Evolutionary conservation across 2,113 vertebrate genomes (phyloP), one percentile per base, ranked within the genome.

Genomic region (Mesembrinibis cayennensis): DNA sequence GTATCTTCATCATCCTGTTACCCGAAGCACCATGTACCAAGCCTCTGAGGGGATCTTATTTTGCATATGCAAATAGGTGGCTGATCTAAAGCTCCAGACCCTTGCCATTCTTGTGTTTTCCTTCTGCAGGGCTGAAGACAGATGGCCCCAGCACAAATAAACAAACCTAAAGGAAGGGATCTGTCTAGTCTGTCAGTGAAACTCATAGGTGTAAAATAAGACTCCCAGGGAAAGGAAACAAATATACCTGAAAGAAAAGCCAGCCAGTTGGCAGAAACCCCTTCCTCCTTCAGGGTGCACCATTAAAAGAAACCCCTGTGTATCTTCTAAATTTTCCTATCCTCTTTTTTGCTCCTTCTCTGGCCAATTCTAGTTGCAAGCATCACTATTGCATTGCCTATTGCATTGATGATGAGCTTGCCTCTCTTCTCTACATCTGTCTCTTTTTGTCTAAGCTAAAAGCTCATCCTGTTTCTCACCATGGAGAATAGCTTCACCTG

Each of bases 1-100:
- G 13, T 44, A 47, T 0, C 0, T 59, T 79, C 12, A 71, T 42
- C 17, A n/a, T 27, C 30, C 2, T 1, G 20, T 32, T 26, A 58
- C 13, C 26, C 50, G 47, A 91, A 91, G 38, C 11, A 47, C 4
- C 0, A 0, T 10, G 3, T 34, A 65, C 29, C 10, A 49, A 70
- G 17, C 25, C 61, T 73, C 47, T 47, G 26, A 55, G 11, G 3
- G 9, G 15, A 80, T 45, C 25, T 85, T 17, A 72, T 38, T 72
- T 82, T 16, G 36, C 12, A 19, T 18, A 76, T 5, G 16, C 50
- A 82, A 63, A 53, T 3, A 32, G 17, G 4, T 26, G 30, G 26
- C 38, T 92, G 56, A 79, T 34, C n/a, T 47, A 74, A 82, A 76
- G 25, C 44, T 76, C 38, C 55, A 45, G 40, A 7, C 4, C 19